A percentile compares a stretch with the other conserved stretches of the same genome.
phyloP scores from a whole-genome alignment of 1,140 invertebrate species.

The Pogonognathellus flavescens region DNA sequence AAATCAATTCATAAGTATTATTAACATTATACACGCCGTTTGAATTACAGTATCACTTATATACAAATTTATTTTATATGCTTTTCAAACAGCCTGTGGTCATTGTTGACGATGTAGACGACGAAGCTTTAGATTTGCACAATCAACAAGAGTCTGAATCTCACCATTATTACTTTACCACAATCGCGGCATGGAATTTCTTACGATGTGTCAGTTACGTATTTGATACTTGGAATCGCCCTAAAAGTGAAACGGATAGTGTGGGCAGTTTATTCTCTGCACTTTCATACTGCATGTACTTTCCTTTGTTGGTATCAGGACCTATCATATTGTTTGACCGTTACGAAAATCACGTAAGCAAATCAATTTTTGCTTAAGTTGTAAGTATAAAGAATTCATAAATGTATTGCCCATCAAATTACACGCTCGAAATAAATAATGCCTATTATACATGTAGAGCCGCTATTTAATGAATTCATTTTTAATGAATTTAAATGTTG shows the following conservation, averaged over 20 bases:
- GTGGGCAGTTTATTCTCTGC: constrained; percentile 70
- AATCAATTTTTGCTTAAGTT: neutral
- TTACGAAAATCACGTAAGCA: constrained; percentile 74
- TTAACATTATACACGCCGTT: neutral
- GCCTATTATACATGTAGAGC: no score
- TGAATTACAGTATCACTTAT: no score
- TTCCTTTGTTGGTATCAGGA: constrained; percentile 83
- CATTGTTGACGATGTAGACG: no score
- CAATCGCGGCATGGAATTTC: constrained; percentile 73
- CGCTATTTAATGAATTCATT: no score
- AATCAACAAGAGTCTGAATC: constrained; percentile 57
- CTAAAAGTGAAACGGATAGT: constrained; percentile 65
- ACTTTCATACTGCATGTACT: constrained; percentile 83
- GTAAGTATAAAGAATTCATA: neutral
- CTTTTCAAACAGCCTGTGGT: neutral
- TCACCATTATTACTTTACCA: constrained; percentile 68
- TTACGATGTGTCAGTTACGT: constrained; percentile 74
- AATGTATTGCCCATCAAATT: neutral
- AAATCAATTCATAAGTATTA: constrained; percentile 66
- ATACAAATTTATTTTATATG: neutral
- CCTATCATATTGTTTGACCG: constrained; percentile 83
- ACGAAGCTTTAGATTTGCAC: no score
- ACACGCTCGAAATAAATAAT: neutral
- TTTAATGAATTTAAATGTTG: no score
- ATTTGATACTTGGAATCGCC: constrained; percentile 70